Evolutionary conservation across 2,113 vertebrate species (phyloP).

Genomic region (Neotoma lepida): DNA sequence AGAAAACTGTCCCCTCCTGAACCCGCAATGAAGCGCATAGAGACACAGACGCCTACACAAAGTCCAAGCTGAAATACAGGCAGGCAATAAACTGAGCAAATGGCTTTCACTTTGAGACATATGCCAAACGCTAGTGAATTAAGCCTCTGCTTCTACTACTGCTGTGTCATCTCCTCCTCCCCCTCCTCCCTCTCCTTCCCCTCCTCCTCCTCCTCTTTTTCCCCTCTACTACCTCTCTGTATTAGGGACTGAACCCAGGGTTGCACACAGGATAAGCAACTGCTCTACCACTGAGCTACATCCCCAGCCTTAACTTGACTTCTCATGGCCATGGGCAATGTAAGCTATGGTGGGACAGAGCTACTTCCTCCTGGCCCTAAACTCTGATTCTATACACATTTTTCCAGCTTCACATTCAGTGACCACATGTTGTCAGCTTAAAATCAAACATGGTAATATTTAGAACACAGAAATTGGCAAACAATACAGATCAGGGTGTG

Average conservation of each 20-base stretch:
- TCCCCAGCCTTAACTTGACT: background rate
- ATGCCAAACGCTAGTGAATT: background rate
- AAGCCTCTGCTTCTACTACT: background rate
- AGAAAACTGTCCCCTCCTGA: background rate
- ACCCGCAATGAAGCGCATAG: background rate
- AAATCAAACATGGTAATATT: background rate
- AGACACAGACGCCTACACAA: background rate
- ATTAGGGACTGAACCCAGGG: background rate
- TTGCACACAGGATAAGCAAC: too few relatives aligned
- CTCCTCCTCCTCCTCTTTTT: background rate
- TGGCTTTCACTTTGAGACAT: background rate
- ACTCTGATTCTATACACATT: background rate
- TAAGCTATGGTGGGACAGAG: too few relatives aligned
- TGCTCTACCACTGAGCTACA: background rate
- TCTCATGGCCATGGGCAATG: background rate
- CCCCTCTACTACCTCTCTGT: background rate
- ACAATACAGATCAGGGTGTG: background rate
- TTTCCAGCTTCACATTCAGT: background rate
- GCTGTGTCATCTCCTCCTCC: accelerated
- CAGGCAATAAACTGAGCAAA: background rate
- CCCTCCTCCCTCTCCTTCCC: background rate
- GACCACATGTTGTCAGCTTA: background rate
- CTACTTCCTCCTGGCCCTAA: background rate
- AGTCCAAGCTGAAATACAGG: background rate
- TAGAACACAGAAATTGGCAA: constrained; percentile 19